Base-by-base conservation (phyloP, 2,113 vertebrate genomes). In the Argyrosomus japonicus region DNA sequence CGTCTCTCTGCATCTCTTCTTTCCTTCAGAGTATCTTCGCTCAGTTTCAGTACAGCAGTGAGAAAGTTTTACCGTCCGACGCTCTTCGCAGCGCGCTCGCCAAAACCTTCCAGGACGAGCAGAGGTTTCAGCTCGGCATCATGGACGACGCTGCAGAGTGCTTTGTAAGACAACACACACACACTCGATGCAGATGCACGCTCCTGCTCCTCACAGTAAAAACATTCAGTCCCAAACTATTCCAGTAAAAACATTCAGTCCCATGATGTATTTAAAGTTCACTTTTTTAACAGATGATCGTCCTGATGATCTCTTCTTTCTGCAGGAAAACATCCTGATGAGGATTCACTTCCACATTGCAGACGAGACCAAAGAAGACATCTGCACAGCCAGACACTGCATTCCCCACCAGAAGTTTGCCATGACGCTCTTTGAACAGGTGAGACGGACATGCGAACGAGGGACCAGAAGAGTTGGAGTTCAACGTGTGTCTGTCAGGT, bases 371-470 rank as follows among this genome's bases (percentile, higher is more conserved):
- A 97, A 97, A 91, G 98, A 98, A 78, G 98, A 99, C 88, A 96
- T 99, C 95, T 99, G 98, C 92, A 99, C 98, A 15, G 95, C 98
- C 57, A 92, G 95, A 68, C 97, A 97, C 69, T 99, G 98, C 87
- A 98, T 99, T 93, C 97, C 98, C 12, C 98, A 99, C 87, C 98
- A 99, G 96, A 99, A 99, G 93, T 99, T 99, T 90, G 97, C 98
- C 27, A 99, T 99, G 98, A 99, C 96, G 0, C 96, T 99, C 57
- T 99, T 97, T 83, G 98, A 99, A n/a, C 98, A 99, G 97, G 98
- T 99, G 87, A 91, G 88, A 19, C 14, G 5, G 54, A 57, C n/a
- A 57, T 5, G 21, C 1, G 45, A 4, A 13, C 45, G 3, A 47
- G 12, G 3, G 11, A 47, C 13, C 45, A 47, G 45, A 13, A 47